Percentiles rank a stretch among this genome's conserved stretches.
Evolutionary conservation across 2,113 vertebrate genomes (phyloP).

Genomic region (Apteryx mantelli): DNA sequence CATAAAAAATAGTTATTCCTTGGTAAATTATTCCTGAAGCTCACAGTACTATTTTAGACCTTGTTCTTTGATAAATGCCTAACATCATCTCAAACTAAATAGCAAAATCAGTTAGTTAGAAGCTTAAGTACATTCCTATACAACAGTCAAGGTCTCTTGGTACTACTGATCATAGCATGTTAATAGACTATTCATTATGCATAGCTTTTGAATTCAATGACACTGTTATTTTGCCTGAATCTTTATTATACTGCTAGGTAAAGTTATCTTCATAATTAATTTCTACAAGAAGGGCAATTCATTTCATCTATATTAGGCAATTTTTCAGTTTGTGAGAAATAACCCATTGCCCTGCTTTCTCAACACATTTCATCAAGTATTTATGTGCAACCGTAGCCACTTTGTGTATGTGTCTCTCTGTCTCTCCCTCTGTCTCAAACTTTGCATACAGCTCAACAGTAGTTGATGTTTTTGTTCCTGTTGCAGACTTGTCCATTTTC

Average conservation of each 20-base stretch:
- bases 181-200: constrained; percentile 37
- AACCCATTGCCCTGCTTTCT: constrained; percentile 43
- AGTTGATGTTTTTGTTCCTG: constrained; percentile 49
- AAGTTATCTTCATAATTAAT: constrained; percentile 56
- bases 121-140: not conserved
- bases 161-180: constrained; percentile 24
- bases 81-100: not conserved
- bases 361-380: constrained; percentile 34
- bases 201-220: constrained; percentile 49
- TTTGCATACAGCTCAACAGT: constrained; percentile 28
- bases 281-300: constrained; percentile 46
- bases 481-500: constrained; percentile 50
- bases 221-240: constrained; percentile 31
- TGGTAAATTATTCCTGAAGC: not conserved
- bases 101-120: constrained; percentile 30
- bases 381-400: constrained; percentile 49
- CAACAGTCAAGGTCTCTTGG: constrained; percentile 58
- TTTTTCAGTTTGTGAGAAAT: constrained; percentile 37
- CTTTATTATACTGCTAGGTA: not conserved
- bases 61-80: constrained; percentile 5
- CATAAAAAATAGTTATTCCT: not conserved
- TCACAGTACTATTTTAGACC: not conserved
- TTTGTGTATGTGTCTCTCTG: not conserved
- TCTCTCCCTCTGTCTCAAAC: constrained; percentile 4
- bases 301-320: constrained; percentile 37